Percentiles rank a stretch among this genome's conserved stretches.
phyloP scores from a whole-genome alignment of 2,113 vertebrate genomes.

The Arenaria interpres region DNA sequence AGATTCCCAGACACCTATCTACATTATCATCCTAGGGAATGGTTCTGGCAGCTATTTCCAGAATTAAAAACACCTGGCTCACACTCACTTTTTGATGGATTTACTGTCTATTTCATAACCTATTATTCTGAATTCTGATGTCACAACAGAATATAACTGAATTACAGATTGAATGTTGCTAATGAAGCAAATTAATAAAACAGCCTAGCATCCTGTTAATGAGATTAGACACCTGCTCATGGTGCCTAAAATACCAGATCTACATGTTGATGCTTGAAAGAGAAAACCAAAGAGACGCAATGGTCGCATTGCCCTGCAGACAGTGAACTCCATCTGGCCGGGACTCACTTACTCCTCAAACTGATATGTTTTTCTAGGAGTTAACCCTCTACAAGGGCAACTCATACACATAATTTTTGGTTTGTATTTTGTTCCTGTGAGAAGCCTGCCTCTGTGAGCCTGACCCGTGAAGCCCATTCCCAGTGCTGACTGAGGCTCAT shows the following conservation, averaged over 20 bases:
- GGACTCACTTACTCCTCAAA: not conserved
- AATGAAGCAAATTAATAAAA: not conserved
- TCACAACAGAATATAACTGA: not conserved
- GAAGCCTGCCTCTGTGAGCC: not conserved
- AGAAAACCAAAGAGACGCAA: not conserved
- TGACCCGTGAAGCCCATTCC: not conserved
- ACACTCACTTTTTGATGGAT: not conserved
- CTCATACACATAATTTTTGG: not conserved
- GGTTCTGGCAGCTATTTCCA: not conserved
- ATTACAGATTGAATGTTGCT: not conserved
- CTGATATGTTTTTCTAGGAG: not conserved
- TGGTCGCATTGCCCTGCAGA: rapidly evolving
- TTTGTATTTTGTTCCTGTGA: not conserved
- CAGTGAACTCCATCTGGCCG: not conserved
- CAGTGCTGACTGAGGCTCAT: not conserved
- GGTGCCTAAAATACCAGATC: not conserved
- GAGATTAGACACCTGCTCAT: not conserved
- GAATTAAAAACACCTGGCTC: not conserved
- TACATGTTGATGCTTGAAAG: not conserved
- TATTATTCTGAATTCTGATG: not conserved
- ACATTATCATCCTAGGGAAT: not conserved
- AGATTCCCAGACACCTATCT: not conserved
- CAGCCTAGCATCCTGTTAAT: not conserved
- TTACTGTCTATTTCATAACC: not conserved
- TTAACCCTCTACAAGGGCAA: not conserved